Base-by-base conservation (phyloP, 2,888 invertebrate species). In the Cataglyphis altisquamis region DNA sequence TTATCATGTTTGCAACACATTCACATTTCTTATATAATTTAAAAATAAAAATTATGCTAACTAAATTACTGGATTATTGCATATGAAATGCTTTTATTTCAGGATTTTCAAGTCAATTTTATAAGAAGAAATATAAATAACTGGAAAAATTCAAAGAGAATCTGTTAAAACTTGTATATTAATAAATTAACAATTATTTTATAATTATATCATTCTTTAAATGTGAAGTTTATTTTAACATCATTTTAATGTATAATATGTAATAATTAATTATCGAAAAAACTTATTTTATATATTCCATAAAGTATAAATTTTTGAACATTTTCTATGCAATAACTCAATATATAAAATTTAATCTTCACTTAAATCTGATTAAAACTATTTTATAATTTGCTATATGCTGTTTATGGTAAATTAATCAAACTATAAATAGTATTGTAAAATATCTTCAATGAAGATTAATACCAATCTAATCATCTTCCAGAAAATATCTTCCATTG, bases 401-500 rank as follows among this genome's bases (percentile, higher is more conserved):
- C 8, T 67, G 10, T 48, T 48, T 52, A 52, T 52, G n/a, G n/a
- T 29, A 67, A 18, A 21, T 67, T 48, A 39, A 64, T 21, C 12
- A 29, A 10, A 45, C 6, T n/a, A 1, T 48, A 18, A 8, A 32
- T 6, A 52, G 15, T 18, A 52, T 4, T 52, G 3, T 36, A 36
- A 55, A 70, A 36, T 57, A 12, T 70, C 52, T 55, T 55, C 15
- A 4, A 21, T 0, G 9, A 70, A 52, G 36, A 15, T 18, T 12
- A 32, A 18, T 29, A 29, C 10, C 10, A 52, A 52, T 52, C 8
- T 52, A 12, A n/a, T 0, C 10, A 32, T 68, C 48, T 29, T 68
- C 67, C 29, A 45, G 5, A 45, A 45, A 67, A 29, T n/a, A 10
- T 36, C 72, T 72, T 72, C 72, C 12, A 9, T 55, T 39, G 72